phyloP scores from a whole-genome alignment of 2,113 vertebrate genomes.

The Malurus cyaneus region DNA sequence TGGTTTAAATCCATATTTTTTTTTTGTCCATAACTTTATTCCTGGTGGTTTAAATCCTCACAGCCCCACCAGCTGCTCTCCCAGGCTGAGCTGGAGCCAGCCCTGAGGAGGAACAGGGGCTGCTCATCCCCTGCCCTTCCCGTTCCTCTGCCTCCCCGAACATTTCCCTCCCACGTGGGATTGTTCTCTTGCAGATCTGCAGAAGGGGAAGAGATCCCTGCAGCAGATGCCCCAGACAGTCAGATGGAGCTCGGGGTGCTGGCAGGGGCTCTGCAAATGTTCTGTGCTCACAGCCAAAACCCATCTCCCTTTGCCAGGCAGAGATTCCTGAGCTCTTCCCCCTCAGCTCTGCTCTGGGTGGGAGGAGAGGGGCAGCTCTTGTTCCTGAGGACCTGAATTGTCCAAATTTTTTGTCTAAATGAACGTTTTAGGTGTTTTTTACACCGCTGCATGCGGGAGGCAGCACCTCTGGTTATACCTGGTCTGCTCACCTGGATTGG shows the following conservation, averaged over 20 bases:
- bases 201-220: not conserved
- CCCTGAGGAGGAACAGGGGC: not conserved
- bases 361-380: not conserved
- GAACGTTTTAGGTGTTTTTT: not conserved
- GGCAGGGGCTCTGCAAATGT: not conserved
- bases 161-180: not conserved
- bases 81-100: not conserved
- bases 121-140: not conserved
- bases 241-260: not conserved
- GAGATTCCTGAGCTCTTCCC: not conserved
- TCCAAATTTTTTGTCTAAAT: not conserved
- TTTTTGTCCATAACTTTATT: rapidly evolving
- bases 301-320: not conserved
- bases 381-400: not conserved
- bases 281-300: not conserved
- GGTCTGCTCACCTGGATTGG: not conserved
- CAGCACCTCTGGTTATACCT: not conserved
- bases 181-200: not conserved
- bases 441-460: rapidly evolving
- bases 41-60: not conserved
- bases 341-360: not conserved
- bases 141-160: not conserved
- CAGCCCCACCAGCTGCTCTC: not conserved
- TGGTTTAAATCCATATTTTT: too few species aligned
- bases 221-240: not conserved